phyloP scores from a whole-genome alignment of 30 jellyfish, hydroid and myxozoan species.

The Mastigias papua region DNA sequence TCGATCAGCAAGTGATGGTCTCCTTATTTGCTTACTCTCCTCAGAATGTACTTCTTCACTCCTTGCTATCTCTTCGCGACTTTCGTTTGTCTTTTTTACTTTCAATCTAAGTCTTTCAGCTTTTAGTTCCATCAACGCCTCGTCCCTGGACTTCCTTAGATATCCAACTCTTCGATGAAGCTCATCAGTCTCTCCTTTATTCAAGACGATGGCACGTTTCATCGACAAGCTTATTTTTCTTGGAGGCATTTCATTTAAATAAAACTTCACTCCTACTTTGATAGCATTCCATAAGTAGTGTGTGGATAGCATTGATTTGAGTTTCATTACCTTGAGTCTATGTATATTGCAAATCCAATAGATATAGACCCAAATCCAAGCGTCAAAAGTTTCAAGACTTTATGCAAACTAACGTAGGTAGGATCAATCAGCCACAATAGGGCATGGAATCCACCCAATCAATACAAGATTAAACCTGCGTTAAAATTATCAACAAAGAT shows the following conservation, averaged over 20 bases:
- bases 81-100: slow-evolving; percentile 6
- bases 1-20: not conserved
- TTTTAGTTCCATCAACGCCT: slow-evolving; percentile 53
- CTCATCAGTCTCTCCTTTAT: slow-evolving; percentile 37
- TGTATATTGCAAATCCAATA: slow-evolving; percentile 27
- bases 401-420: slow-evolving; percentile 23
- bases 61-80: not conserved
- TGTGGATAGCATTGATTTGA: not conserved
- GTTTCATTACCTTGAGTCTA: not conserved
- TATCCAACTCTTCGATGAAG: slow-evolving; percentile 20
- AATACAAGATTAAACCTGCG: not conserved
- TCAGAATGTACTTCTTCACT: not conserved
- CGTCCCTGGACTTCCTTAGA: slow-evolving; percentile 53
- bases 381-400: slow-evolving; percentile 26
- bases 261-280: not conserved
- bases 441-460: not conserved
- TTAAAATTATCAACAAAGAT: slow-evolving; percentile 10
- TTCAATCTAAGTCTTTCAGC: slow-evolving; percentile 36
- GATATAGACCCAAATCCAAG: not conserved
- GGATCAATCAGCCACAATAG: not conserved
- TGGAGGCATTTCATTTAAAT: slow-evolving; percentile 11
- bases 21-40: not conserved
- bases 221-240: slow-evolving; percentile 44
- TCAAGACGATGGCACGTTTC: slow-evolving; percentile 50
- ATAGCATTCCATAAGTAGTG: not conserved